Evolutionary conservation across 2,797 vertebrate species (phyloP).

Genomic region (Dendrocincla fuliginosa): DNA sequence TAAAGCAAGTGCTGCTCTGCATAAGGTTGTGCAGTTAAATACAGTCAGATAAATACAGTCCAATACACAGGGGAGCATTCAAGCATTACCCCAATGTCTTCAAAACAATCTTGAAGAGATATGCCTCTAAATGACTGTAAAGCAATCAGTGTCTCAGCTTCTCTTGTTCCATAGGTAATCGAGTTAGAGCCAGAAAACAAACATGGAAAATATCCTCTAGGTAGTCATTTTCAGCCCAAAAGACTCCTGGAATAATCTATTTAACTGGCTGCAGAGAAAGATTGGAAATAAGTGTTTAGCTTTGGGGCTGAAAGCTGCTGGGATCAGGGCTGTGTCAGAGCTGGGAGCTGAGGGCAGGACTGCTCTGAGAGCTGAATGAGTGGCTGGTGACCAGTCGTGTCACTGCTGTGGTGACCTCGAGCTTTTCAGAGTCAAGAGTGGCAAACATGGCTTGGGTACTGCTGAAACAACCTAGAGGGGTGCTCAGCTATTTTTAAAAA

Average conservation of each 20-base stretch:
- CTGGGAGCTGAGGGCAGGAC: neutral
- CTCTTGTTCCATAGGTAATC: conserved; percentile 39
- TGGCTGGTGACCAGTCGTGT: neutral
- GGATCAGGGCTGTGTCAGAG: neutral
- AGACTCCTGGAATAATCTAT: conserved; percentile 12
- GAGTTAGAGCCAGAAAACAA: conserved; percentile 40
- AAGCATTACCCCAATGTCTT: neutral
- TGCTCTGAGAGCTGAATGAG: neutral
- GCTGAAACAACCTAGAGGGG: neutral
- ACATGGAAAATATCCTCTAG: conserved; percentile 43
- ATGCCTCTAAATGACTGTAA: conserved; percentile 29
- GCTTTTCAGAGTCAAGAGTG: neutral
- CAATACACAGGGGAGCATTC: neutral
- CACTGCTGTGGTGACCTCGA: neutral
- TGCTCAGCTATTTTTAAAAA: neutral
- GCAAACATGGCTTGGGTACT: neutral
- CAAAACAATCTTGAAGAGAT: conserved; percentile 18
- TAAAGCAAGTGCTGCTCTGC: neutral
- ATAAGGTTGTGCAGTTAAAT: neutral
- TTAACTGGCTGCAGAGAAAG: neutral
- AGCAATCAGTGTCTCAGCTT: conserved; percentile 40
- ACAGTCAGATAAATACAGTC: conserved; percentile 10
- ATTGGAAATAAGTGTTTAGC: neutral
- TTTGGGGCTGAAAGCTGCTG: neutral
- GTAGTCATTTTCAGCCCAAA: conserved; percentile 51